Conservation (phyloP, 2,797 vertebrate species). For the Acipenser oxyrinchus region DNA sequence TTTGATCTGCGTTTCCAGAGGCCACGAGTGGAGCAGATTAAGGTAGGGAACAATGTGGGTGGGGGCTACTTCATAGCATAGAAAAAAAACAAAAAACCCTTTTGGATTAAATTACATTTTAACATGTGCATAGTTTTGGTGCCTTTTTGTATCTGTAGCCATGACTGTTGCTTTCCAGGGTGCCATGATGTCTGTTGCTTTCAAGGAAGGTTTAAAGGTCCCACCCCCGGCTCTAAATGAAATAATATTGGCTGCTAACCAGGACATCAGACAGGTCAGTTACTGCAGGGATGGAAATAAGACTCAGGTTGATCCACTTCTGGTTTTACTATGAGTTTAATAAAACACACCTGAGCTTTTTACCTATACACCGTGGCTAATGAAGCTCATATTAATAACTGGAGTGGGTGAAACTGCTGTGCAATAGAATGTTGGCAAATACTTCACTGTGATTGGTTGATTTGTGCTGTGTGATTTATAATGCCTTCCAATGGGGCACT, state of each 20-base stretch:
- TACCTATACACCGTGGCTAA: too few species aligned
- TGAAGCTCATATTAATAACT: too few species aligned
- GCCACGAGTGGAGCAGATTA: slow-evolving; percentile 90
- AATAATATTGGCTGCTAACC: slow-evolving; percentile 90
- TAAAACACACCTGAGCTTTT: not conserved
- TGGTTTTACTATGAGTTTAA: not conserved
- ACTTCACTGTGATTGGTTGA: too few species aligned
- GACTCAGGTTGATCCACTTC: not conserved
- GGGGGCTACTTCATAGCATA: too few species aligned
- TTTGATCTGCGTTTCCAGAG: slow-evolving; percentile 92
- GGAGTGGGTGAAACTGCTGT: too few species aligned
- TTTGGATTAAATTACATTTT: too few species aligned
- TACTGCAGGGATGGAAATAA: not conserved
- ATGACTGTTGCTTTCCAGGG: slow-evolving; percentile 51
- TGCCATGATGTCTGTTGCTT: slow-evolving; percentile 94
- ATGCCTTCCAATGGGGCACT: too few species aligned
- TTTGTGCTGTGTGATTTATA: too few species aligned
- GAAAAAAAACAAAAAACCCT: too few species aligned
- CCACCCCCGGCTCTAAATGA: slow-evolving; percentile 91
- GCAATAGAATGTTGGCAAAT: too few species aligned
- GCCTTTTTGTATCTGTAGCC: too few species aligned
- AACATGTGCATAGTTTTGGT: too few species aligned
- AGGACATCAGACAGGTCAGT: slow-evolving; percentile 90
- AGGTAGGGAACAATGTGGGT: slow-evolving; percentile 51
- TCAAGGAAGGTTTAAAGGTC: slow-evolving; percentile 90